phyloP scores from a whole-genome alignment of 2,113 vertebrate genomes.

The Cariama cristata region DNA sequence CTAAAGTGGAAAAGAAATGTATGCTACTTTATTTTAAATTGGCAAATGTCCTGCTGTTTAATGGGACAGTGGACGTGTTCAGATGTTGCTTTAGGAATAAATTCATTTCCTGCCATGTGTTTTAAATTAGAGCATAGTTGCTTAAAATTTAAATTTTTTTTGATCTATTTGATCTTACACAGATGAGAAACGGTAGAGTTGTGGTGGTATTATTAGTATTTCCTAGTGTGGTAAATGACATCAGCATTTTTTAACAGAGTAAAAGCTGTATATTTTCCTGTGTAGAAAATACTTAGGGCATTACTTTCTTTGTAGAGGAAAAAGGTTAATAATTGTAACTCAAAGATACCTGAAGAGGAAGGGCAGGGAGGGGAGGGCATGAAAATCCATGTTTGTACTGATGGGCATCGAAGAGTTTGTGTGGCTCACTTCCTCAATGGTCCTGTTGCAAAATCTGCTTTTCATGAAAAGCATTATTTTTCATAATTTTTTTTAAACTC shows the following conservation, averaged over 20 bases:
- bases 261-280: neutral
- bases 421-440: neutral
- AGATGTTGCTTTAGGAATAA: constrained; percentile 71
- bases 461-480: neutral
- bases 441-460: neutral
- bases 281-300: neutral
- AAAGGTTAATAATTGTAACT: neutral
- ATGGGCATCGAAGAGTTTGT: neutral
- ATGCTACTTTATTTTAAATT: constrained; percentile 44
- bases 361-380: neutral
- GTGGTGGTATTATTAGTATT: neutral
- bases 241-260: neutral
- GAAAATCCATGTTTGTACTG: neutral
- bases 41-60: constrained; percentile 70
- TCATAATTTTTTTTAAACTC: neutral
- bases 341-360: neutral
- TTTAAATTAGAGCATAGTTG: constrained; percentile 62
- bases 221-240: constrained; percentile 8
- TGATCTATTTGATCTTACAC: constrained; percentile 53
- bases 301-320: neutral
- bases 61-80: constrained; percentile 62
- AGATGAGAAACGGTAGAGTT: constrained; percentile 49
- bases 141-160: constrained; percentile 24
- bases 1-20: constrained; percentile 43
- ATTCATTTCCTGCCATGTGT: constrained; percentile 77